phyloP scores from a whole-genome alignment of 2,113 vertebrate species.

The Sphyrna mokarran region DNA sequence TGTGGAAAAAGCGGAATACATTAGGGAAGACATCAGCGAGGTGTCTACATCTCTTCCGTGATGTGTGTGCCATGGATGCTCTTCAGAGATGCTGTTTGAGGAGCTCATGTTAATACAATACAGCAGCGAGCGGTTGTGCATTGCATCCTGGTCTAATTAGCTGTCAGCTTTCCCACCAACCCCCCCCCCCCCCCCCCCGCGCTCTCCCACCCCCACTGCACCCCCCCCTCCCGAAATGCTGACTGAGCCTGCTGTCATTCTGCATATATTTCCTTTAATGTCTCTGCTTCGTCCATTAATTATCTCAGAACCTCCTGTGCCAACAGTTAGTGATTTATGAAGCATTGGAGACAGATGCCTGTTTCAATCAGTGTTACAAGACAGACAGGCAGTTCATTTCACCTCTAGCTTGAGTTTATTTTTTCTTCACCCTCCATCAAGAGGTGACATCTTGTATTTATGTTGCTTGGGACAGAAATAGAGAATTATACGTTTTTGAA shows the following conservation, averaged over 20 bases:
- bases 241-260: constrained; percentile 41
- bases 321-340: constrained; percentile 30
- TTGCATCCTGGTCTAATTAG: constrained; percentile 28
- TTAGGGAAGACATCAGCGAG: constrained; percentile 8
- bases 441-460: not conserved
- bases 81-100: not conserved
- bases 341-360: constrained; percentile 2
- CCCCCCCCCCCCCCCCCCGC: too few relatives aligned
- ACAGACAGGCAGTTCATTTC: constrained; percentile 15
- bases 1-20: constrained; percentile 12
- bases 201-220: too few relatives aligned
- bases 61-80: not conserved
- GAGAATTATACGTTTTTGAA: not conserved
- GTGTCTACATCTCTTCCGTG: not conserved
- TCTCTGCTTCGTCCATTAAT: constrained; percentile 39
- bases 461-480: not conserved
- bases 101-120: constrained; percentile 26
- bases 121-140: not conserved
- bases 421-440: not conserved
- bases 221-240: not conserved
- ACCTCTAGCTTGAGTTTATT: not conserved
- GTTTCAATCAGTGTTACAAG: not conserved
- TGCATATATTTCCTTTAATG: constrained; percentile 30
- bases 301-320: constrained; percentile 30
- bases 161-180: not conserved